These are phyloP conservation scores for Frankliniella fusca DNA, from an alignment of 2,888 invertebrate genomes.

Conservation along the genomic window DNA sequence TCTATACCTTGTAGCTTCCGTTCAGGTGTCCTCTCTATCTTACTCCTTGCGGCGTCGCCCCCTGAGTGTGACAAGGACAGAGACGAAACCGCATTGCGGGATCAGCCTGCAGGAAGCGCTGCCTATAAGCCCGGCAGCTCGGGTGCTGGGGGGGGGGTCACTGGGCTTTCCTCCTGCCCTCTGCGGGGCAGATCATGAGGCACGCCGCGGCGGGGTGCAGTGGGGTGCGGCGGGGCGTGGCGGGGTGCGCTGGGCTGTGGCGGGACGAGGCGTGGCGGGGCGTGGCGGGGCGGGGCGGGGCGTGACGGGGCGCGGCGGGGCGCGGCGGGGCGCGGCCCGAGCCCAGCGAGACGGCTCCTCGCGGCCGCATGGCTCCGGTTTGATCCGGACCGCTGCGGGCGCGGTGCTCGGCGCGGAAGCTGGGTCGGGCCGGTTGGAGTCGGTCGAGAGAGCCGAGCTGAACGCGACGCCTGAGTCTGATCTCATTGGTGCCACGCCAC, in stretches of 20 bases:
- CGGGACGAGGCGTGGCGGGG: constrained; percentile 49
- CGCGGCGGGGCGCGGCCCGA: neutral
- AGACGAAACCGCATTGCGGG: too few relatives aligned
- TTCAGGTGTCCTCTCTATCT: too few relatives aligned
- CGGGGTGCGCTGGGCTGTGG: constrained; percentile 55
- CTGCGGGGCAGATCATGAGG: constrained; percentile 39
- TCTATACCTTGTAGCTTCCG: too few relatives aligned
- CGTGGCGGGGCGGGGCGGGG: constrained; percentile 48
- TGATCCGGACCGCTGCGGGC: neutral
- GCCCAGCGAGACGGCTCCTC: neutral
- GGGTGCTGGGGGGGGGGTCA: constrained; percentile 31
- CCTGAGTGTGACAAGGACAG: too few relatives aligned
- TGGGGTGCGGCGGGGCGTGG: constrained; percentile 47
- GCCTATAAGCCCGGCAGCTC: too few relatives aligned
- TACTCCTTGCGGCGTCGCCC: too few relatives aligned
- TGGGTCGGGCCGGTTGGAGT: neutral
- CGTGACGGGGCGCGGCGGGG: neutral
- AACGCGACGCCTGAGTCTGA: neutral
- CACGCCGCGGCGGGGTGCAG: constrained; percentile 40
- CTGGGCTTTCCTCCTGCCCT: constrained; percentile 30
- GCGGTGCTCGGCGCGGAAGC: neutral
- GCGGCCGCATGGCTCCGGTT: neutral
- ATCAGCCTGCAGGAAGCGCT: too few relatives aligned
- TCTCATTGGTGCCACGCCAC: too few relatives aligned
- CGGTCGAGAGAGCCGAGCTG: neutral